phyloP scores from a whole-genome alignment of 2,113 vertebrate species.

The Eira barbara region DNA sequence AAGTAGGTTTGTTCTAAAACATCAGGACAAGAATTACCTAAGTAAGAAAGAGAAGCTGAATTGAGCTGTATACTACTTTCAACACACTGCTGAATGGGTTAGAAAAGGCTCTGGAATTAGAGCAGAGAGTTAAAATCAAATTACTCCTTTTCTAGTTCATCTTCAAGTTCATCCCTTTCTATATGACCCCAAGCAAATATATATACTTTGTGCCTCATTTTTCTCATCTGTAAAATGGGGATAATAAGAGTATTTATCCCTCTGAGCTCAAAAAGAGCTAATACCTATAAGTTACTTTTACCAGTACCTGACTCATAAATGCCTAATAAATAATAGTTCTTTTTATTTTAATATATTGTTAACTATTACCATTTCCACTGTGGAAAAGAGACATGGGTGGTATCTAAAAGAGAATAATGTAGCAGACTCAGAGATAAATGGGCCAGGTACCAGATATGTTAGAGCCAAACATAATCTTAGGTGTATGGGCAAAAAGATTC shows the following conservation, averaged over 20 bases:
- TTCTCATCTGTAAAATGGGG: background rate
- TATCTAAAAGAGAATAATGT: background rate
- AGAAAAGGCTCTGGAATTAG: background rate
- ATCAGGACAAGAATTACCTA: background rate
- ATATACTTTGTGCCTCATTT: background rate
- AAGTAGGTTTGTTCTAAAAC: background rate
- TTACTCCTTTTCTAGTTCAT: background rate
- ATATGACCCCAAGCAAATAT: background rate
- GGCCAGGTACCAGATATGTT: background rate
- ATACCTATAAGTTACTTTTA: background rate
- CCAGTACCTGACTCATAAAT: background rate
- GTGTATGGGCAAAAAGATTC: background rate
- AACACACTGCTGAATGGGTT: background rate
- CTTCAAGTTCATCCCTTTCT: background rate
- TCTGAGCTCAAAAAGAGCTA: background rate
- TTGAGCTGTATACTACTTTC: background rate
- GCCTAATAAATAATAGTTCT: background rate
- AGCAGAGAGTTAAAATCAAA: background rate
- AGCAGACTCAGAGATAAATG: background rate
- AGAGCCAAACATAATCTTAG: background rate
- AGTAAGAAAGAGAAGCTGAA: background rate
- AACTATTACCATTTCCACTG: background rate
- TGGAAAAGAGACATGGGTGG: background rate
- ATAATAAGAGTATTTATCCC: background rate
- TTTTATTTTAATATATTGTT: conserved; percentile 1